Evolutionary conservation across 2,888 invertebrate species (phyloP).

Genomic region (Kuschelorhynchus macadamiae): DNA sequence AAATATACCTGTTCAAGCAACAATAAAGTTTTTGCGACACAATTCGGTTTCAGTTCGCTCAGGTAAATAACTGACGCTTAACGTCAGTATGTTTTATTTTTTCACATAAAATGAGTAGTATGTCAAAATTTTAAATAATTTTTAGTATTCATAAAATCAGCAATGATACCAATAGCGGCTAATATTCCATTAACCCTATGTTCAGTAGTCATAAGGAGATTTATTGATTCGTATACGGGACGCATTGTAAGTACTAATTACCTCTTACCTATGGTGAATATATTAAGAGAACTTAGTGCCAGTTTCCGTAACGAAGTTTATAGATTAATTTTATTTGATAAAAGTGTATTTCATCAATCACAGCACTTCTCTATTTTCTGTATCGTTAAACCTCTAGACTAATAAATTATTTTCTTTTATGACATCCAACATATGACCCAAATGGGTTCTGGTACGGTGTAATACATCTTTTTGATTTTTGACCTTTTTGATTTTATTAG

Average conservation of each 20-base stretch:
- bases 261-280: not conserved
- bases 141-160: constrained; percentile 26
- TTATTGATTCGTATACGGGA: constrained; percentile 36
- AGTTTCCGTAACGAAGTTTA: too few relatives aligned
- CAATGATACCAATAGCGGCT: constrained; percentile 32
- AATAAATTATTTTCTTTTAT: too few relatives aligned
- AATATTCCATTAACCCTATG: constrained; percentile 34
- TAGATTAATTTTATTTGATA: too few relatives aligned
- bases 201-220: constrained; percentile 37
- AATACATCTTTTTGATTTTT: too few relatives aligned
- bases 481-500: too few relatives aligned
- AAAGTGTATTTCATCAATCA: too few relatives aligned
- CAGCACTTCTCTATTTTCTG: too few relatives aligned
- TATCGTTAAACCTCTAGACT: too few relatives aligned
- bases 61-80: constrained; percentile 19
- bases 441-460: too few relatives aligned
- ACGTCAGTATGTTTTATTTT: constrained; percentile 22
- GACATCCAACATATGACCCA: too few relatives aligned
- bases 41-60: not conserved
- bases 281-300: not conserved
- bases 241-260: constrained; percentile 29
- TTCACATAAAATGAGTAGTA: constrained; percentile 18
- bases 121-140: constrained; percentile 42
- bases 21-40: too few relatives aligned
- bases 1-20: too few relatives aligned